phyloP scores from a whole-genome alignment of 2,797 vertebrate species.

The Pogonophryne albipinna region DNA sequence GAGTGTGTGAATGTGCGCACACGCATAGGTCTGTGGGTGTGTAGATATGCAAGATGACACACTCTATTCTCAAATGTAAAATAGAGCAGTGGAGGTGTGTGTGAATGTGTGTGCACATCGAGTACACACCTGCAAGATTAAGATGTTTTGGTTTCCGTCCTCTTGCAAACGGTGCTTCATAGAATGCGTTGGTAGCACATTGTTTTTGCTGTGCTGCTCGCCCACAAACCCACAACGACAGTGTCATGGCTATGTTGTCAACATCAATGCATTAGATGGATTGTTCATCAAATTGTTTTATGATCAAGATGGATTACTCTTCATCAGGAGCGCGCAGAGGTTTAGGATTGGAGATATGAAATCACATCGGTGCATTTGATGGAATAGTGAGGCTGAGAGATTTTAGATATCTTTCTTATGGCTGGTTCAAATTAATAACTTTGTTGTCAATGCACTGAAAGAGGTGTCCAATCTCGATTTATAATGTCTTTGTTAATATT shows the following conservation, averaged over 20 bases:
- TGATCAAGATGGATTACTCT: conserved; percentile 76
- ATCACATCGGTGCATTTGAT: conserved; percentile 70
- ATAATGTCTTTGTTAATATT: conserved; percentile 37
- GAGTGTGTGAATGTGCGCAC: conserved; percentile 24
- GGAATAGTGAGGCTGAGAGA: conserved; percentile 68
- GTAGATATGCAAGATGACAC: conserved; percentile 66
- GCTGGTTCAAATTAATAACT: conserved; percentile 72
- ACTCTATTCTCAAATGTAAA: conserved; percentile 63
- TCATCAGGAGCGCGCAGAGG: conserved; percentile 59
- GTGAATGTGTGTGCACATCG: conserved; percentile 20
- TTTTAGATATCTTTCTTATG: conserved; percentile 72
- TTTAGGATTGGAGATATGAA: conserved; percentile 63
- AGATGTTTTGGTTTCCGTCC: conserved; percentile 72
- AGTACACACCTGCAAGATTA: conserved; percentile 70
- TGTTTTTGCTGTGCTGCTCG: conserved; percentile 64
- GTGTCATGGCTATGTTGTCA: conserved; percentile 74
- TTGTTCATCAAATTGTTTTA: conserved; percentile 67
- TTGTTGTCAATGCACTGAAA: conserved; percentile 52
- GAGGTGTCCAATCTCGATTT: conserved; percentile 47
- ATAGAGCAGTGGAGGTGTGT: conserved; percentile 61
- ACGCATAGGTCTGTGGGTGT: conserved; percentile 62
- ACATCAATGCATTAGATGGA: conserved; percentile 72
- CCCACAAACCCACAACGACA: conserved; percentile 72
- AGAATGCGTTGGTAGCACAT: conserved; percentile 62
- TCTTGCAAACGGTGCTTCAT: conserved; percentile 57